Evolutionary conservation across 2,888 invertebrate genomes (phyloP).

Genomic region (Leptinotarsa haldemani): DNA sequence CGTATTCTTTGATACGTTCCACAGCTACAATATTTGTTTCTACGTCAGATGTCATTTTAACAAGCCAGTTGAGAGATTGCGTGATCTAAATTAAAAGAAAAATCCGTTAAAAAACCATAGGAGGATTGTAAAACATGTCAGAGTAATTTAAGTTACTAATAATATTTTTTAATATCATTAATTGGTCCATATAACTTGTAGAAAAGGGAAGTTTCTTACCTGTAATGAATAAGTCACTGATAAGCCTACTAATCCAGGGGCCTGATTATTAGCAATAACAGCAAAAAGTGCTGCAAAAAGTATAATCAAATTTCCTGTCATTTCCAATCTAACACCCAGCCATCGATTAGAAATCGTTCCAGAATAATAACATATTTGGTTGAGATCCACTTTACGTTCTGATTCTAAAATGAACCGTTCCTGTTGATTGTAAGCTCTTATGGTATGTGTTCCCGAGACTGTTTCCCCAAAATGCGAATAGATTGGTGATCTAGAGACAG

Average conservation of each 20-base stretch:
- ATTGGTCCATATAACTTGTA: too few species aligned
- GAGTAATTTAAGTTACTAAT: too few species aligned
- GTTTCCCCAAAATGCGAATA: conserved; percentile 98
- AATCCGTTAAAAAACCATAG: too few species aligned
- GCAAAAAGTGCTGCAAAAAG: conserved; percentile 95
- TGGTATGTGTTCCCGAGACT: conserved; percentile 86
- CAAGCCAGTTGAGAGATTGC: too few species aligned
- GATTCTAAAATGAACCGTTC: conserved; percentile 89
- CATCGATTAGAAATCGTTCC: conserved; percentile 94
- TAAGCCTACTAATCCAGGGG: conserved; percentile 86
- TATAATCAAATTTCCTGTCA: conserved; percentile 96
- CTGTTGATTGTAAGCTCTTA: conserved; percentile 86
- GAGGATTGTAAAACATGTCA: too few species aligned
- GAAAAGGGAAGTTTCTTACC: conserved; percentile 66
- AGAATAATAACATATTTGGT: conserved; percentile 93
- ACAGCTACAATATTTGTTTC: too few species aligned
- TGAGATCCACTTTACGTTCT: conserved; percentile 89
- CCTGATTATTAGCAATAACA: conserved; percentile 79
- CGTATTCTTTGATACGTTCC: too few species aligned
- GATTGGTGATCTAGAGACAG: conserved; percentile 93
- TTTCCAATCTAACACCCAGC: conserved; percentile 94
- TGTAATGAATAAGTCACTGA: conserved; percentile 90
- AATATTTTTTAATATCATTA: too few species aligned
- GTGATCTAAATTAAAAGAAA: too few species aligned
- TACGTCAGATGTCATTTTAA: too few species aligned